Base-by-base conservation (phyloP, 92 coral and sea anemone species). In the Porites evermanni region DNA sequence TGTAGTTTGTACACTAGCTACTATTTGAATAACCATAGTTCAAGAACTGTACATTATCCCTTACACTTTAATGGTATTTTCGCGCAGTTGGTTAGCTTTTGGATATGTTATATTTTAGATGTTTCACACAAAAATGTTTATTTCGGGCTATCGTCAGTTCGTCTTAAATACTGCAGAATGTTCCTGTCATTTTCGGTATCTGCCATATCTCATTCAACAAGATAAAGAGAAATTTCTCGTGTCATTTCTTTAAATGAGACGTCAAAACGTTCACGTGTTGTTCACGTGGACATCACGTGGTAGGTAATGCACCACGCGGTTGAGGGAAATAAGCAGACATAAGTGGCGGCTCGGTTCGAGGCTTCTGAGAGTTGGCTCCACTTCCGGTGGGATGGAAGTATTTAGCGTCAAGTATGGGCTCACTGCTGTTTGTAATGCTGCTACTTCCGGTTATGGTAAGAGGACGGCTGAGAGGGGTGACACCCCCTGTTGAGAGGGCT, bases 301-400 rank as follows among this genome's bases (percentile, higher is more conserved):
- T 53, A 24, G 87, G 79, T 16, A 73, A 82, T 50, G 65, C 13
- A 64, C 65, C 77, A 68, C 76, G 68, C 23, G 88, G 75, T 58
- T 67, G 73, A 11, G 98, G 98, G 70, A 96, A 96, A 67, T 96
- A 96, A 18, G 99, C 96, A 38, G 99, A 96, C 99, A 96, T 95
- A 13, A 96, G 91, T 10, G 98, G 99, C 64, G 93, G 74, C 53
- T 75, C 70, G 77, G 88, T 21, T 56, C 88, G 59, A 67, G 78
- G 65, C 85, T 81, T 90, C 76, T 90, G 87, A 47, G 73, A 17
- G 64, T 23, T 75, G 20, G 88, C 88, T 26, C 32, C 88, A 77
- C 63, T 89, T 86, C 78, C 94, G 64, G 90, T 88, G 63, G 95
- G 88, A 59, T 90, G 91, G 68, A 96, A 89, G 75, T 96, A 96